phyloP scores from a whole-genome alignment of 2,888 invertebrate species.

The Prosopocoilus inquinatus region DNA sequence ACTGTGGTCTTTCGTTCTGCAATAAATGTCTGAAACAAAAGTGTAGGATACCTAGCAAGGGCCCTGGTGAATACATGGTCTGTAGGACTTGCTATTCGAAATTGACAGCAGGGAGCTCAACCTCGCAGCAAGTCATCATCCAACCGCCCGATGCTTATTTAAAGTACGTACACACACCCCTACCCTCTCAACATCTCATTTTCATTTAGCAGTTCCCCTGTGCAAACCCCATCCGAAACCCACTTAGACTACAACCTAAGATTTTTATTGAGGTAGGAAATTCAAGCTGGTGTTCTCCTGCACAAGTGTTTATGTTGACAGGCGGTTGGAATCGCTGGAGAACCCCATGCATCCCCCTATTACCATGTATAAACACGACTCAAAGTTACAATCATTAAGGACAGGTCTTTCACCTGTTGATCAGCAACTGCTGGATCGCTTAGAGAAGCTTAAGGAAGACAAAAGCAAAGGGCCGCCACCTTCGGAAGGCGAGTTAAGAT shows the following conservation, averaged over 20 bases:
- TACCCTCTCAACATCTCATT: too few relatives aligned
- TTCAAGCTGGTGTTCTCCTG: too few relatives aligned
- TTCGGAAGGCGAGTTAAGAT: conserved; percentile 64
- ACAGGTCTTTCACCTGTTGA: conserved; percentile 55
- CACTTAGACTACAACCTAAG: neutral
- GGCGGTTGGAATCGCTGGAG: conserved; percentile 55
- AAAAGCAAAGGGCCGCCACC: conserved; percentile 52
- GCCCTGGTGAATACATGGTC: conserved; percentile 65
- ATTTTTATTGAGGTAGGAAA: neutral
- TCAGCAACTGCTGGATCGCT: conserved; percentile 63
- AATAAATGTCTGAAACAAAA: conserved; percentile 76
- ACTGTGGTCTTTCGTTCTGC: conserved; percentile 82
- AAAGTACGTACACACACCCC: conserved; percentile 50
- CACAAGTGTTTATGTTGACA: conserved; percentile 31
- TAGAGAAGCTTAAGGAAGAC: conserved; percentile 66
- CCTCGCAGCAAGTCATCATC: conserved; percentile 25
- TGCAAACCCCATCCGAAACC: too few relatives aligned
- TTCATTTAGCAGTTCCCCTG: too few relatives aligned
- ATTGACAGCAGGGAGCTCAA: conserved; percentile 35
- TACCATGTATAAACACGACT: conserved; percentile 53
- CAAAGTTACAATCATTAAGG: conserved; percentile 43
- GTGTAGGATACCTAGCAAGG: conserved; percentile 61
- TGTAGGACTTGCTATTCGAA: conserved; percentile 58
- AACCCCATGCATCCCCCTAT: conserved; percentile 58
- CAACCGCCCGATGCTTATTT: conserved; percentile 59